A percentile compares a stretch with the other conserved stretches of the same genome.
Conservation (phyloP, 2,113 vertebrate species). For the Myodes glareolus region DNA sequence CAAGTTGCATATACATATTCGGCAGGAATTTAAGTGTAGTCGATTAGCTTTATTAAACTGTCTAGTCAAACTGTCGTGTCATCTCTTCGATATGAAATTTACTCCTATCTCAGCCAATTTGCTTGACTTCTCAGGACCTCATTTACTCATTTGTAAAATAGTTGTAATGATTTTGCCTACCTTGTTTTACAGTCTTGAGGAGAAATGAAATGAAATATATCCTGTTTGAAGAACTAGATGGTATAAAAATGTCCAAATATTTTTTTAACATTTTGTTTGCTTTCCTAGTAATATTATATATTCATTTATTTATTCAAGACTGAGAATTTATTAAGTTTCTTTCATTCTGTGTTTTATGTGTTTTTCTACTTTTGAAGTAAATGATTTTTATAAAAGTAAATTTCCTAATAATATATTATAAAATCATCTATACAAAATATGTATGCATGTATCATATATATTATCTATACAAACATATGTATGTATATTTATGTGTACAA, state of each 20-base stretch:
- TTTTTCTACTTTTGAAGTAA: background rate
- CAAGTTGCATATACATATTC: background rate
- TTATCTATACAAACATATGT: background rate
- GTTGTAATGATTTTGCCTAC: background rate
- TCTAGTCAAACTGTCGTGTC: background rate
- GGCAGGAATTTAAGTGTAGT: background rate
- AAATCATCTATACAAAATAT: background rate
- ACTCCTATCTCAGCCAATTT: background rate
- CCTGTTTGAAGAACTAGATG: background rate
- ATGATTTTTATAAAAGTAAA: slow-evolving; percentile 7
- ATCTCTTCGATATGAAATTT: background rate
- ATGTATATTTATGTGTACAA: background rate
- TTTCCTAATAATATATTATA: background rate
- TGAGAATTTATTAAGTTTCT: background rate
- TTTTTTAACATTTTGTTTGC: background rate
- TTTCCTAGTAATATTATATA: background rate
- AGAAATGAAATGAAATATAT: background rate
- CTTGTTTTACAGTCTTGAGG: background rate
- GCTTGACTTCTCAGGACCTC: background rate
- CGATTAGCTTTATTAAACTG: background rate
- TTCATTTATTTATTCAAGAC: background rate
- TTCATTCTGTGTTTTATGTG: background rate
- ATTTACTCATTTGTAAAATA: background rate
- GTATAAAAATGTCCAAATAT: background rate
- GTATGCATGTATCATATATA: background rate